Evolutionary conservation across 2,113 vertebrate genomes (phyloP).

Genomic region (Oryzias woworae): DNA sequence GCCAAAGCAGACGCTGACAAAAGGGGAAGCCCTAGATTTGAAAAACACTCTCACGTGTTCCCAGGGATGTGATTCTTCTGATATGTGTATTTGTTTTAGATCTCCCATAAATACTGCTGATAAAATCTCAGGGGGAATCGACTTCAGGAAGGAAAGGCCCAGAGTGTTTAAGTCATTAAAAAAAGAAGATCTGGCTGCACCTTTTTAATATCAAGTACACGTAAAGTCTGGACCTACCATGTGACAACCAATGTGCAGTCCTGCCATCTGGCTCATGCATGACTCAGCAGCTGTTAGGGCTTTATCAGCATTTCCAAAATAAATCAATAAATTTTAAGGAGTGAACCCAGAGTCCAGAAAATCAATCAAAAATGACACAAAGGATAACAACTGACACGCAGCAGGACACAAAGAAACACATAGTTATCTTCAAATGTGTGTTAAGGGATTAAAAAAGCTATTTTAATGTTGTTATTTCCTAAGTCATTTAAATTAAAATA

Average conservation of each 20-base stretch:
- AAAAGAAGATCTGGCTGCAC: constrained; percentile 51
- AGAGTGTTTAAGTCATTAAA: constrained; percentile 28
- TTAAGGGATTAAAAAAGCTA: too few species aligned
- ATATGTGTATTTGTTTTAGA: constrained; percentile 61
- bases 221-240: constrained; percentile 47
- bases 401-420: not conserved
- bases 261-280: constrained; percentile 44
- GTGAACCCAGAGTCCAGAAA: constrained; percentile 19
- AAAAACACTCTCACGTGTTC: constrained; percentile 56
- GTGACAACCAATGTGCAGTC: constrained; percentile 10
- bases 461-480: too few species aligned
- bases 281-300: not conserved
- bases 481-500: too few species aligned
- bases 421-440: too few species aligned
- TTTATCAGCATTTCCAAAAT: constrained; percentile 64
- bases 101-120: constrained; percentile 59
- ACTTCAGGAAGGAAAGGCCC: constrained; percentile 3
- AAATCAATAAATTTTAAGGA: constrained; percentile 45
- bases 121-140: constrained; percentile 29
- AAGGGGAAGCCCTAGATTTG: constrained; percentile 66
- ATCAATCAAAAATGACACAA: constrained; percentile 47
- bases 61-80: constrained; percentile 61
- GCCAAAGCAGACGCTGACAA: constrained; percentile 48
- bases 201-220: constrained; percentile 47
- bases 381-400: constrained; percentile 28